Base-by-base conservation (phyloP, 2,888 invertebrate genomes). In the Enchytraeus crypticus region DNA sequence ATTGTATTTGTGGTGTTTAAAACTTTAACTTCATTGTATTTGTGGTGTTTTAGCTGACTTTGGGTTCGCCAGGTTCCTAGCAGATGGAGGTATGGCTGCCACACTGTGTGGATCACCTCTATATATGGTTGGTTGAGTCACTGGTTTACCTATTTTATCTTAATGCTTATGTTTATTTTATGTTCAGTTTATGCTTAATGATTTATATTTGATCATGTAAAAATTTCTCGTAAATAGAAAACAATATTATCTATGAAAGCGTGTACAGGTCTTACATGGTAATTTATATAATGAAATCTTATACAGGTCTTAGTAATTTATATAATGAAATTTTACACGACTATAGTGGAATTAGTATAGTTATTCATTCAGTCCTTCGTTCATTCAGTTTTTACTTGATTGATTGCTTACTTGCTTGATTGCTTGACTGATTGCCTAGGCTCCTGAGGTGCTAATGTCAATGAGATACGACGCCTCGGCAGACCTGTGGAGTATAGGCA, bases 361-460 rank as follows among this genome's bases (percentile, higher is more conserved):
- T n/a, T n/a, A n/a, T n/a, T n/a, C n/a, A n/a, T n/a, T n/a, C n/a
- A n/a, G n/a, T n/a, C n/a, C n/a, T n/a, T n/a, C n/a, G n/a, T n/a
- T n/a, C n/a, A n/a, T n/a, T n/a, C n/a, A n/a, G n/a, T n/a, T n/a
- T n/a, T n/a, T n/a, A n/a, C n/a, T n/a, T n/a, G n/a, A n/a, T n/a
- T n/a, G n/a, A n/a, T n/a, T n/a, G n/a, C n/a, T n/a, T n/a, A n/a
- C n/a, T n/a, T n/a, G n/a, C n/a, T n/a, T n/a, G n/a, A n/a, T n/a
- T n/a, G n/a, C n/a, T n/a, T n/a, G n/a, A n/a, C n/a, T n/a, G 38
- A 30, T 26, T 23, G 30, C 23, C 2, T 71, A 88, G 91, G 96
- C 96, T 34, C 96, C 96, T 0, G 96, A 97, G 84, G 97, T 98
- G 58, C 98, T 98, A 73, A 97, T 98, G 96, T 96, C 96, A 2